These are phyloP conservation scores for Stigmatopora nigra DNA, from an alignment of 2,113 vertebrate species.

Conservation along the genomic window DNA sequence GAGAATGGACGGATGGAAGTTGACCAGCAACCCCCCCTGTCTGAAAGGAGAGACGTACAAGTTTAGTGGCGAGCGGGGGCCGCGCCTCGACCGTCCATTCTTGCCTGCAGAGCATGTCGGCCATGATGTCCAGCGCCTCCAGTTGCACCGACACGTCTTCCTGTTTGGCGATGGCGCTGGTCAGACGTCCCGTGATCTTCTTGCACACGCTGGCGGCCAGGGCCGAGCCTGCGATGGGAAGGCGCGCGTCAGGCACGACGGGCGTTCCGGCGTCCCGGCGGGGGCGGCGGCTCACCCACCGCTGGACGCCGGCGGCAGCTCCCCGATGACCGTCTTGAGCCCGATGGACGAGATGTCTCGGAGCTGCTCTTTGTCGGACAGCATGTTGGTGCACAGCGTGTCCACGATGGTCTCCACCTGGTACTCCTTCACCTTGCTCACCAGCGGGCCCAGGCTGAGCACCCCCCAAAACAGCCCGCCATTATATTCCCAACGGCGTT, in stretches of 20 bases:
- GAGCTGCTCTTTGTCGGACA: conserved; percentile 97
- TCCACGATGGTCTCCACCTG: conserved; percentile 99
- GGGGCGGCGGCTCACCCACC: conserved; percentile 53
- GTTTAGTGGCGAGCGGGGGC: too few species aligned
- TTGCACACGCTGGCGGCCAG: conserved; percentile 97
- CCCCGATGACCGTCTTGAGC: conserved; percentile 97
- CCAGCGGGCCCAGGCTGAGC: conserved; percentile 88
- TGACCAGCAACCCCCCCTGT: conserved; percentile 97
- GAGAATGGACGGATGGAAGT: conserved; percentile 98
- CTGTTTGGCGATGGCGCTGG: conserved; percentile 97
- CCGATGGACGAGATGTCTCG: conserved; percentile 97
- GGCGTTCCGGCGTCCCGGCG: too few species aligned
- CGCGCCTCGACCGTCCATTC: too few species aligned
- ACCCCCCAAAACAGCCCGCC: conserved; percentile 18
- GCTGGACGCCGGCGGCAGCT: conserved; percentile 96
- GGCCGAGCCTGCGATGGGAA: conserved; percentile 77
- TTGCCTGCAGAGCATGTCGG: conserved; percentile 92
- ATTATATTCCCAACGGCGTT: too few species aligned
- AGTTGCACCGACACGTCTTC: conserved; percentile 97
- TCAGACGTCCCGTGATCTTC: conserved; percentile 96
- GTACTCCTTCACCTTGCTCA: conserved; percentile 99
- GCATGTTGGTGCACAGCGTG: conserved; percentile 98
- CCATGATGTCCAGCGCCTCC: conserved; percentile 98
- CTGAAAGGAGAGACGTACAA: conserved; percentile 49
- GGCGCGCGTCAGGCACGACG: background rate